Conservation (phyloP, 2,797 vertebrate species). For the Ispidina lecontei region DNA sequence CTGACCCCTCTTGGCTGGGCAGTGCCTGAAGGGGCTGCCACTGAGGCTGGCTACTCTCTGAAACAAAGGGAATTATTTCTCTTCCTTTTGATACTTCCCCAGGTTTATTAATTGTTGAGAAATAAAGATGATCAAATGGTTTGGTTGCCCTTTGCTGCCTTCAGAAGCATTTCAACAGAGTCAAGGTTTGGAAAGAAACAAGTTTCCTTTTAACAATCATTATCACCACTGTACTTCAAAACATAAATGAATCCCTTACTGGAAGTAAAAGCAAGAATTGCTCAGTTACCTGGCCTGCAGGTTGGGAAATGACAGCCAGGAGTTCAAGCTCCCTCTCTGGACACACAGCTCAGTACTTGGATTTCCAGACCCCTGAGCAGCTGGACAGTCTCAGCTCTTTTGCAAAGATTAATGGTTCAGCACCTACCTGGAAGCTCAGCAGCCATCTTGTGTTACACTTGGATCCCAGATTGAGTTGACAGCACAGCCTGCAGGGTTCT, state of each 20-base stretch:
- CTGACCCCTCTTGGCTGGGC: neutral
- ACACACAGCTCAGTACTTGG: accelerated
- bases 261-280: neutral
- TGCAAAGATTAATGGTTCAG: neutral
- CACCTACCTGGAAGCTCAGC: neutral
- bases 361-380: neutral
- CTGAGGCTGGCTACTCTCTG: neutral
- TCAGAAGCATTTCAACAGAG: neutral
- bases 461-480: neutral
- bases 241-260: neutral
- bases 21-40: neutral
- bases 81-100: neutral
- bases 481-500: neutral
- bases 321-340: neutral
- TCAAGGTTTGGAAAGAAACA: neutral
- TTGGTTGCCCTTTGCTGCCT: neutral
- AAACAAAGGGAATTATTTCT: neutral
- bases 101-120: neutral
- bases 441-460: neutral
- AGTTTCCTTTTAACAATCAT: neutral
- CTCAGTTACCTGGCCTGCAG: neutral
- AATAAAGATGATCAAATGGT: neutral
- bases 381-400: neutral
- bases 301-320: neutral
- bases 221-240: neutral